phyloP scores from a whole-genome alignment of 1,140 invertebrate species.

The Tetragnatha versicolor region DNA sequence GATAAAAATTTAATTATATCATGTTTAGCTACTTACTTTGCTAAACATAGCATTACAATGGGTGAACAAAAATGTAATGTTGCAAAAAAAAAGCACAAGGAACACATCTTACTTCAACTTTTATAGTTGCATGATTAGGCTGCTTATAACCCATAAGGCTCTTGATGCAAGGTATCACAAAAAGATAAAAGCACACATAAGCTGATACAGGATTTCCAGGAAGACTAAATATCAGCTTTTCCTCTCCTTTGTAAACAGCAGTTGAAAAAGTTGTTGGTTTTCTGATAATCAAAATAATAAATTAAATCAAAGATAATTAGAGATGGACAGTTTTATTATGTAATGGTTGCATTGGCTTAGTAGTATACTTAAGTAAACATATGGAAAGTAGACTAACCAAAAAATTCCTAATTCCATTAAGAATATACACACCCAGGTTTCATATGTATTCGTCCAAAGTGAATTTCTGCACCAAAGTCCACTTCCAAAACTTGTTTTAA shows the following conservation, averaged over 20 bases:
- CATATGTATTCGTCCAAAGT: constrained; percentile 91
- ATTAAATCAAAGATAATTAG: too few relatives aligned
- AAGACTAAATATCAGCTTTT: constrained; percentile 86
- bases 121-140: constrained; percentile 66
- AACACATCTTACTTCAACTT: constrained; percentile 67
- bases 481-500: constrained; percentile 81
- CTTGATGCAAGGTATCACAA: constrained; percentile 79
- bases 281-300: constrained; percentile 67
- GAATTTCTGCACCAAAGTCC: constrained; percentile 80
- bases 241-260: constrained; percentile 69
- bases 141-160: constrained; percentile 68
- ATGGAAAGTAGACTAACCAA: too few relatives aligned
- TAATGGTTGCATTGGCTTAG: too few relatives aligned
- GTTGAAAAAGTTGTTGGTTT: constrained; percentile 96
- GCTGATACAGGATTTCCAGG: constrained; percentile 95
- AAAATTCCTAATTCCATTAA: too few relatives aligned
- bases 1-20: too few relatives aligned
- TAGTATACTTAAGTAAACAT: too few relatives aligned
- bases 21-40: too few relatives aligned
- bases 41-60: too few relatives aligned
- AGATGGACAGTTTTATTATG: too few relatives aligned
- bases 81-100: constrained; percentile 21
- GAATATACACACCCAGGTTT: constrained; percentile 80
- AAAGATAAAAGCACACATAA: constrained; percentile 82
- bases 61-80: too few relatives aligned